These are phyloP conservation scores for Ardeotis arabs DNA, from an alignment of 2,113 vertebrate species.

Conservation along the genomic window DNA sequence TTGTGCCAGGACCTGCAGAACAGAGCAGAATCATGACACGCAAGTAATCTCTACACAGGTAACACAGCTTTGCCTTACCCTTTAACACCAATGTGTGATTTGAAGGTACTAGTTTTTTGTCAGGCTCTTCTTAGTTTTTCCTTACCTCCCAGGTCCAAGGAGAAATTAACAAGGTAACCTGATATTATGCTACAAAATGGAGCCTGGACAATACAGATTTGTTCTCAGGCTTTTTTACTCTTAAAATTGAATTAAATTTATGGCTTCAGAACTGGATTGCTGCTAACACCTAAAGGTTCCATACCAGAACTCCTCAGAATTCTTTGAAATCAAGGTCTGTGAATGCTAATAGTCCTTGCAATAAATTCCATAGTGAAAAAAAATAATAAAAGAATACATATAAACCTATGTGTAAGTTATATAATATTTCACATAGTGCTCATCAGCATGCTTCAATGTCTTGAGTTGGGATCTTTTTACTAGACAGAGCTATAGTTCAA, in stretches of 20 bases:
- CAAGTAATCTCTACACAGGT: background rate
- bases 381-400: background rate
- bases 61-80: background rate
- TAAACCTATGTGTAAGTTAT: background rate
- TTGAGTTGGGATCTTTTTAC: background rate
- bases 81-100: background rate
- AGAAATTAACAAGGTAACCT: slow-evolving; percentile 22
- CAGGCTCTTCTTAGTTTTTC: background rate
- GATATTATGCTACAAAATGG: background rate
- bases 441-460: background rate
- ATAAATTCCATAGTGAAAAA: background rate
- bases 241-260: background rate
- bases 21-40: background rate
- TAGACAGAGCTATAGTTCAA: background rate
- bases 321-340: background rate
- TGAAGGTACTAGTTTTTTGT: background rate
- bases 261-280: background rate
- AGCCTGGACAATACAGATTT: background rate
- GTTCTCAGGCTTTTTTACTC: background rate
- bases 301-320: background rate
- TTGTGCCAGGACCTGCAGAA: background rate
- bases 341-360: background rate
- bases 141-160: background rate
- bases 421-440: background rate
- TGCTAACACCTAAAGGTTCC: background rate